Percentiles rank a stretch among this genome's conserved stretches.
Conservation (phyloP, 1,140 invertebrate genomes). For the Aphis gossypii region DNA sequence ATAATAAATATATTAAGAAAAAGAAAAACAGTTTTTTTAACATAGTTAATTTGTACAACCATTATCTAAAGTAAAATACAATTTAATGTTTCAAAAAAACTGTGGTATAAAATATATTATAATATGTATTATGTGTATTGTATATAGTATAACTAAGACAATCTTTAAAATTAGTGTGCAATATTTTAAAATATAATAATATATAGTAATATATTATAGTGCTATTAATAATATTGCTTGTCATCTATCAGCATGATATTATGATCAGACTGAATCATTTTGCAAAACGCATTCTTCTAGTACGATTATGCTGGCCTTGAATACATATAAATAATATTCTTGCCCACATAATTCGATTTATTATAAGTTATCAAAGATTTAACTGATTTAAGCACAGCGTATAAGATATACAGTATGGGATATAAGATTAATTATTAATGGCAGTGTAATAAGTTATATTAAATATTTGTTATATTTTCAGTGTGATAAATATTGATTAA, state of each 20-base stretch:
- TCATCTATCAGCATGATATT: not conserved
- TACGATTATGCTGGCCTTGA: not conserved
- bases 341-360: not conserved
- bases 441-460: not conserved
- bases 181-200: not conserved
- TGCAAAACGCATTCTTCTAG: not conserved
- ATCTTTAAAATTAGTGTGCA: not conserved
- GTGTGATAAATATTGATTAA: not conserved
- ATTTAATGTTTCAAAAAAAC: not conserved
- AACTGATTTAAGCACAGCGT: not conserved
- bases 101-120: not conserved
- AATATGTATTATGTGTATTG: not conserved
- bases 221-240: not conserved
- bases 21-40: too few species aligned
- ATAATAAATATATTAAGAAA: too few species aligned
- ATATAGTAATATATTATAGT: not conserved
- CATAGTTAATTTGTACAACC: too few species aligned
- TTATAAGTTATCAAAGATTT: not conserved
- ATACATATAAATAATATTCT: not conserved
- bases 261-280: not conserved
- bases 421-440: not conserved
- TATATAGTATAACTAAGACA: not conserved
- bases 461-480: not conserved
- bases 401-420: not conserved
- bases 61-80: not conserved